phyloP scores from a whole-genome alignment of 2,888 invertebrate species.

The Unio pictorum region DNA sequence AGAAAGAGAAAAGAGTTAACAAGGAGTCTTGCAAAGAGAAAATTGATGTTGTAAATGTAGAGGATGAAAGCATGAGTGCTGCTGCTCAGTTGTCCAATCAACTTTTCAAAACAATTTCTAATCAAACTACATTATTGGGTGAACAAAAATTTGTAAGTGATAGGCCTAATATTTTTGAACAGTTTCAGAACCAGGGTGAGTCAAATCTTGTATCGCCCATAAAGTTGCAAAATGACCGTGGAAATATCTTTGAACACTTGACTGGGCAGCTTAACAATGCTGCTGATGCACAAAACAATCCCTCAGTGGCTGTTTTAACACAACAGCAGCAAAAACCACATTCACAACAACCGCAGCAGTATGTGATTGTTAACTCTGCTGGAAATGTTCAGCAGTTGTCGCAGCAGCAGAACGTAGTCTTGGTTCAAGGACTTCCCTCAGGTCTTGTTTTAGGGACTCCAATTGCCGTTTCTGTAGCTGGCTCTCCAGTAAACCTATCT shows the following conservation, averaged over 20 bases:
- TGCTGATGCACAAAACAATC: too few species aligned
- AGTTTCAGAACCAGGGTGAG: constrained; percentile 22
- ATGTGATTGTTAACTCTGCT: not conserved
- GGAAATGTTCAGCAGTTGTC: not conserved
- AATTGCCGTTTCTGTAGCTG: constrained; percentile 25
- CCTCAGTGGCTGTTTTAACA: too few species aligned
- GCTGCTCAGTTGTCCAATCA: too few species aligned
- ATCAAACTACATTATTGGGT: too few species aligned
- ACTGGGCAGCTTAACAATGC: too few species aligned
- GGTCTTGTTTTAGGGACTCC: constrained; percentile 29
- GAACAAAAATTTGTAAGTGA: constrained; percentile 12
- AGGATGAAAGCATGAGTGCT: too few species aligned
- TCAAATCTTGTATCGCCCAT: not conserved
- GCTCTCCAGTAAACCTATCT: constrained; percentile 21
- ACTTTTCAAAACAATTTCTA: too few species aligned
- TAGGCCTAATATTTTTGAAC: constrained; percentile 37
- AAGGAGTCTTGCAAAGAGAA: constrained; percentile 27
- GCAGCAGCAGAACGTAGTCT: constrained; percentile 25
- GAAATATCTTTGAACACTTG: too few species aligned
- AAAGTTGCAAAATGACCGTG: too few species aligned
- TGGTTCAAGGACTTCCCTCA: constrained; percentile 27
- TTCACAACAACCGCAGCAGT: too few species aligned
- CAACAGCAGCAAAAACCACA: too few species aligned
- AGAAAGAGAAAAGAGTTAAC: constrained; percentile 13
- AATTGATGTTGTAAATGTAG: constrained; percentile 31